Percentiles rank a stretch among this genome's conserved stretches.
These are phyloP conservation scores for Lathamus discolor DNA, from an alignment of 2,113 vertebrate species.

Conservation along the genomic window DNA sequence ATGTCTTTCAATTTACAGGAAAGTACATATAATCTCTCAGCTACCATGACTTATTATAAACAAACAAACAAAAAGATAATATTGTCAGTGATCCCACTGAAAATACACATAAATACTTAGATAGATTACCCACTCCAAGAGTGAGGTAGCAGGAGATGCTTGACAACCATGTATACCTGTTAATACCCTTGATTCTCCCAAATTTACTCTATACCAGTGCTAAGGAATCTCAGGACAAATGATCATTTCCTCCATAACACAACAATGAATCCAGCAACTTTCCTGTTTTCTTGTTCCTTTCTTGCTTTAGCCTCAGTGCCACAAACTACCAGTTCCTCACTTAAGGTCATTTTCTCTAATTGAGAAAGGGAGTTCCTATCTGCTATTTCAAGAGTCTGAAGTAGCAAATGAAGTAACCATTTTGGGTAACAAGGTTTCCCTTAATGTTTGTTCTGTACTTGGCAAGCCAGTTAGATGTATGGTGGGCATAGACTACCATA, in stretches of 20 bases:
- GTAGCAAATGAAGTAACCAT: neutral
- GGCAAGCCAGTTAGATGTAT: neutral
- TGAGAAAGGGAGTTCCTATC: neutral
- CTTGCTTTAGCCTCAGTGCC: neutral
- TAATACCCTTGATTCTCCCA: neutral
- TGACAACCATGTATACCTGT: neutral
- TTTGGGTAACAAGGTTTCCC: neutral
- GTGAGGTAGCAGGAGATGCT: neutral
- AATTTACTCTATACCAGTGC: neutral
- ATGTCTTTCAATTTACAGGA: neutral
- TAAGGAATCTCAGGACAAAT: neutral
- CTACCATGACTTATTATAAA: neutral
- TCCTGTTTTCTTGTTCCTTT: neutral
- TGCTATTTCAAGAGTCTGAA: neutral
- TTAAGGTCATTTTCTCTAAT: neutral
- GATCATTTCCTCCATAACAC: neutral
- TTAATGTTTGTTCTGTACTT: neutral
- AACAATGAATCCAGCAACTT: neutral
- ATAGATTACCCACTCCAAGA: neutral
- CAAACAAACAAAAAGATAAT: neutral
- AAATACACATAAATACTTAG: neutral
- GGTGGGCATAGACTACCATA: rapidly evolving
- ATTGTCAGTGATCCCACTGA: neutral
- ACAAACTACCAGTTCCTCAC: neutral
- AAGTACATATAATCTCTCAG: neutral